Conservation (phyloP, 2,888 invertebrate genomes). For the Pocota personata region DNA sequence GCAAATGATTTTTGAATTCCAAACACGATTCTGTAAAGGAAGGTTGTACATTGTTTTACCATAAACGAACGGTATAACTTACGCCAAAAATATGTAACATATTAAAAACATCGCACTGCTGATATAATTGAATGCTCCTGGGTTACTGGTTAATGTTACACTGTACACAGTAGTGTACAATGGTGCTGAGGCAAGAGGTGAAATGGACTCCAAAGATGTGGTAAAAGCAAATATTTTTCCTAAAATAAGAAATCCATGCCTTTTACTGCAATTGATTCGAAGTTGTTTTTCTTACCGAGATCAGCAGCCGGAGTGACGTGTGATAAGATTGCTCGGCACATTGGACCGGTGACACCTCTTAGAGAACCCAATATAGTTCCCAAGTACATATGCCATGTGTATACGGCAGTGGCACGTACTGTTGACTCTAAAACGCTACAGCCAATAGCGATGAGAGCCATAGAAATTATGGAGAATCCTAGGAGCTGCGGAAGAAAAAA, state of each 20-base stretch:
- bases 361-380: conserved; percentile 79
- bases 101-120: conserved; percentile 83
- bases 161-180: conserved; percentile 87
- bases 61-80: conserved; percentile 79
- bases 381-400: conserved; percentile 80
- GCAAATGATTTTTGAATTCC: conserved; percentile 80
- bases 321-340: conserved; percentile 82
- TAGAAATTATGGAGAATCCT: conserved; percentile 79
- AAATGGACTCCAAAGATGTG: conserved; percentile 86
- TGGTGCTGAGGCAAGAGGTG: conserved; percentile 86
- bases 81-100: conserved; percentile 84
- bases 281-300: conserved; percentile 80
- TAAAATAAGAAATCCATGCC: conserved; percentile 58
- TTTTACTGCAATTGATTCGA: not conserved
- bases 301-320: conserved; percentile 80
- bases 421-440: conserved; percentile 80
- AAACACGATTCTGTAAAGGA: conserved; percentile 78
- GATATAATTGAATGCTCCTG: conserved; percentile 86
- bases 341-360: conserved; percentile 80
- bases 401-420: conserved; percentile 80
- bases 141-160: conserved; percentile 82
- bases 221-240: conserved; percentile 88
- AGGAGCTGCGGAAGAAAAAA: conserved; percentile 74
- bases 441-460: conserved; percentile 79
- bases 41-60: not conserved